Base-by-base conservation (phyloP, 1,140 invertebrate genomes). In the Papilio dardanus region DNA sequence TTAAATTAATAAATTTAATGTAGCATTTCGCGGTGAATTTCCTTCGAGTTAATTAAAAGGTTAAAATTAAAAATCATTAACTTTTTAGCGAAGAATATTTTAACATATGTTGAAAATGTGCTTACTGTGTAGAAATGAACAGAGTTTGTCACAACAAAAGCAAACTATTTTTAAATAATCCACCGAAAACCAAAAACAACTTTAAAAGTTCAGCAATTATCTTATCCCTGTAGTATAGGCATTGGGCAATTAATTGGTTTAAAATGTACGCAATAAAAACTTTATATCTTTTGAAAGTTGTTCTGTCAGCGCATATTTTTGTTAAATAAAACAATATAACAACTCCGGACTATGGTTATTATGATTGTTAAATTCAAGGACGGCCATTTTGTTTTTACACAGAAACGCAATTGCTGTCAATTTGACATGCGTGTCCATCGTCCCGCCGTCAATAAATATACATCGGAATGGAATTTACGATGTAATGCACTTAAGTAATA, bases 331-430 rank as follows among this genome's bases (percentile, higher is more conserved):
- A 71, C 16, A 71, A 46, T 71, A 31, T 50, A 42, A 50, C 12
- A 69, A 21, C 40, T n/a, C 37, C 69, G 69, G 21, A 71, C 42
- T 71, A 50, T 54, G 40, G 42, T 71, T 46, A 71, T 50, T 50
- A 71, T 14, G 69, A 71, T 71, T 71, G 37, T 71, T 46, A 42
- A 71, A 71, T 50, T 54, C 69, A 71, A 71, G 69, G 69, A 50
- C 69, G 42, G 21, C 37, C 37, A 46, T 50, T 71, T 71, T 30
- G 37, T 30, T 71, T 46, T 50, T 71, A 71, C 68, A 42, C 69
- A 50, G 69, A 54, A 71, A 71, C 12, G 40, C 21, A 46, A 62
- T 46, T 71, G 37, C 68, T 46, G 37, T 28, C 28, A 31, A 71
- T 50, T 71, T 46, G 69, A 50, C 40, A 71, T 30, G 42, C 69